These are phyloP conservation scores for Daubentonia madagascariensis DNA, from an alignment of 2,113 vertebrate genomes.

Conservation along the genomic window DNA sequence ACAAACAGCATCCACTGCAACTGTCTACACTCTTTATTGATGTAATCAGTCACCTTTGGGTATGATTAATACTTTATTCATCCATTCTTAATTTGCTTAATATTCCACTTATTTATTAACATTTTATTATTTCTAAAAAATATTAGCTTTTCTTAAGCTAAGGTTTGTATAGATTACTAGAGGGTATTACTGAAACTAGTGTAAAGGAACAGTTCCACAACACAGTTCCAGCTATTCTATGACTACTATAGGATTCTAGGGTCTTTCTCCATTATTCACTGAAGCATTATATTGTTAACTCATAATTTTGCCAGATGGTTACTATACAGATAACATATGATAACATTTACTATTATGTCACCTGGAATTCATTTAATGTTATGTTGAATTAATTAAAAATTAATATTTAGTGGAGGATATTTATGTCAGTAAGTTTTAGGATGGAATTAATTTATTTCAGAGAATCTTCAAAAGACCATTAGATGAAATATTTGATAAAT, in stretches of 20 bases:
- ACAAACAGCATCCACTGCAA: background rate
- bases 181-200: background rate
- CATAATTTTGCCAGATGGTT: background rate
- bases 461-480: constrained; percentile 15
- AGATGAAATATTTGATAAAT: background rate
- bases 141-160: background rate
- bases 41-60: background rate
- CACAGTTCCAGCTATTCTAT: background rate
- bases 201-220: background rate
- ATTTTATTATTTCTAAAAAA: background rate
- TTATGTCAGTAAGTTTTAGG: background rate
- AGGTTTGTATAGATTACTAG: background rate
- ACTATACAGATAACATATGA: background rate
- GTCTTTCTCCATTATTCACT: background rate
- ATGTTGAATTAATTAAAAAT: background rate
- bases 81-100: background rate
- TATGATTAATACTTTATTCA: background rate
- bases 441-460: background rate
- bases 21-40: background rate
- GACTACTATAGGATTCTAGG: background rate
- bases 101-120: background rate
- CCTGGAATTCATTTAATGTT: constrained; percentile 3
- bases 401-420: background rate
- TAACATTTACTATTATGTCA: background rate
- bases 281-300: background rate